Percentiles rank a stretch among this genome's conserved stretches.
phyloP scores from a whole-genome alignment of 2,113 vertebrate genomes.

The Xyrauchen texanus region DNA sequence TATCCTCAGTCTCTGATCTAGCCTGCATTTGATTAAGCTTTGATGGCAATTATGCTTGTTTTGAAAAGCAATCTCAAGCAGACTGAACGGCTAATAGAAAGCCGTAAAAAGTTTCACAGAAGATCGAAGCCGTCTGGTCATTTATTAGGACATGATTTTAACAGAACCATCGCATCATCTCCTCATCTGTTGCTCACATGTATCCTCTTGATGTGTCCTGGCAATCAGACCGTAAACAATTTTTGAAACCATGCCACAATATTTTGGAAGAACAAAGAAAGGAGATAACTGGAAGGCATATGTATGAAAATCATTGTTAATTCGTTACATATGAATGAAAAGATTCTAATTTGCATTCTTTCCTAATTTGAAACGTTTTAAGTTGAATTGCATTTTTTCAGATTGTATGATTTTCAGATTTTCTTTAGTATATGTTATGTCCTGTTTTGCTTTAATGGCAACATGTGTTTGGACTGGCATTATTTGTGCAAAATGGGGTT shows the following conservation, averaged over 20 bases:
- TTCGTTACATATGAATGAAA: constrained; percentile 19
- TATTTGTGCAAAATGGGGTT: too few relatives aligned
- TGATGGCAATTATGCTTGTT: constrained; percentile 65
- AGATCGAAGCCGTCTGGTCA: constrained; percentile 24
- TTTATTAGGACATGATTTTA: constrained; percentile 52
- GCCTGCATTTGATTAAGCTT: constrained; percentile 69
- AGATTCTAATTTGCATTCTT: too few relatives aligned
- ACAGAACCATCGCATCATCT: constrained; percentile 12
- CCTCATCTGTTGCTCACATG: constrained; percentile 69
- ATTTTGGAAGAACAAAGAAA: constrained; percentile 34
- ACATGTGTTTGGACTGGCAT: too few relatives aligned
- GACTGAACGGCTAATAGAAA: constrained; percentile 50
- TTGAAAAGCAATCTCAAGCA: constrained; percentile 65
- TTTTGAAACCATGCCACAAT: constrained; percentile 10
- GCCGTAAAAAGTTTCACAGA: constrained; percentile 50
- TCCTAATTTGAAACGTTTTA: too few relatives aligned
- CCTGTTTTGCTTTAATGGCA: too few relatives aligned
- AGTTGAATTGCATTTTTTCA: too few relatives aligned
- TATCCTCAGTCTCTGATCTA: constrained; percentile 47
- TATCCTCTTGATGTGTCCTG: constrained; percentile 53
- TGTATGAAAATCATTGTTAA: constrained; percentile 46
- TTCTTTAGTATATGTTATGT: too few relatives aligned
- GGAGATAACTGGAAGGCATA: constrained; percentile 33
- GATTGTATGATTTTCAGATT: too few relatives aligned
- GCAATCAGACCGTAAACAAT: constrained; percentile 49